phyloP scores from a whole-genome alignment of 1,140 invertebrate genomes.

The Cataglyphis hispanica region DNA sequence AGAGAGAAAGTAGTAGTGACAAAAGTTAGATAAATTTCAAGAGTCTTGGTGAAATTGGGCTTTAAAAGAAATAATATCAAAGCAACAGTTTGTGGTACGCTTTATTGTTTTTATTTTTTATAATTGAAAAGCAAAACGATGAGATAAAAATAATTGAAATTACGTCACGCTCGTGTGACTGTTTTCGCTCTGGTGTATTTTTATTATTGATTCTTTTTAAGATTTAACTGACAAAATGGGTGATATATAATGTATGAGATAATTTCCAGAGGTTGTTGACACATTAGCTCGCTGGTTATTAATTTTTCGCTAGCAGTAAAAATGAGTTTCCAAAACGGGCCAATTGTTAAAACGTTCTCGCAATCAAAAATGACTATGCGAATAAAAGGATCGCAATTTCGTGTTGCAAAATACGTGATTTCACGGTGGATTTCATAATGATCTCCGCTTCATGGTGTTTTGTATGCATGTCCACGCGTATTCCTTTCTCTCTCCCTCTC shows the following conservation, averaged over 20 bases:
- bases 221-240: background rate
- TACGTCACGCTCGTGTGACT: background rate
- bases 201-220: background rate
- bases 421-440: slow-evolving; percentile 15
- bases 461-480: slow-evolving; percentile 25
- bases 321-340: slow-evolving; percentile 29
- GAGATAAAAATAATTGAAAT: slow-evolving; percentile 4
- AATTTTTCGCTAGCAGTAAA: background rate
- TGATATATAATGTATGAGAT: background rate
- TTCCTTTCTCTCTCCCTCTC: background rate
- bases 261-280: background rate
- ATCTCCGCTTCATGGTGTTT: slow-evolving; percentile 8
- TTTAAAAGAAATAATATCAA: slow-evolving; percentile 40
- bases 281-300: background rate
- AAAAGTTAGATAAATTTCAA: background rate
- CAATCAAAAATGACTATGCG: slow-evolving; percentile 22
- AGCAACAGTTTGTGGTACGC: background rate
- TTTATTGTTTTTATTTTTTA: slow-evolving; percentile 28
- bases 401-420: slow-evolving; percentile 5
- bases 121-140: slow-evolving; percentile 10
- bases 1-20: background rate
- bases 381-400: background rate
- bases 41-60: background rate
- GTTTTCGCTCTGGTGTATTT: background rate
- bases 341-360: background rate